Evolutionary conservation across 2,888 invertebrate genomes (phyloP), one percentile per base, ranked within the genome.

Genomic region (Acleris emargana): DNA sequence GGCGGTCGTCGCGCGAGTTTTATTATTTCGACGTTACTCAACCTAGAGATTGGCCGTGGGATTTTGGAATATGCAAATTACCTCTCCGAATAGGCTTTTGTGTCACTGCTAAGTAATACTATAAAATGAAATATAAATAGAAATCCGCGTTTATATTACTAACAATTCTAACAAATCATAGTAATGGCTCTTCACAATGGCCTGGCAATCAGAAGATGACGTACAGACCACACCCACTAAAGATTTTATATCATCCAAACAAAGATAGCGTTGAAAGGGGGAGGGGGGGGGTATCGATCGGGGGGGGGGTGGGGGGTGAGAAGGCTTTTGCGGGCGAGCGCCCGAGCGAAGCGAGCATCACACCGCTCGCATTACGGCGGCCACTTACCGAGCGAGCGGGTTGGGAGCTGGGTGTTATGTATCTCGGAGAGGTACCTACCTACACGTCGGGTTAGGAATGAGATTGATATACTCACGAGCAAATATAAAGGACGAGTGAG

Each of bases 201-300:
- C 57, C 43, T 67, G 71, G 77, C 79, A 79, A 78, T 80, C 78
- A 73, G 69, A 71, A 76, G 77, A 78, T 77, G 79, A 78, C 76
- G 70, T 68, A 74, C 75, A 73, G 78, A 78, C 86, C 87, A 86
- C 88, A 83, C 89, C 89, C 86, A 77, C 83, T 78, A 74, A 86
- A 87, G 88, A 88, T 87, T 88, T 87, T 87, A 84, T 88, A 86
- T 88, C 83, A 87, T 83, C 83, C 88, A 89, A 90, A 89, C 89
- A 89, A 89, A 87, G 88, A 87, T 81, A 80, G 73, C 70, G 71
- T 64, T 57, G 59, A 60, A 64, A 60, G 64, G 64, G 59, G 64
- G 52, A 57, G 54, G 50, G 38, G 54, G 50, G 38, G 25, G 70
- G 73, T 76, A 81, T 82, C 76, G 83, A 81, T 76, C 79, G 70